Evolutionary conservation across 2,797 vertebrate species (phyloP).

Genomic region (Diglossa cyanea): DNA sequence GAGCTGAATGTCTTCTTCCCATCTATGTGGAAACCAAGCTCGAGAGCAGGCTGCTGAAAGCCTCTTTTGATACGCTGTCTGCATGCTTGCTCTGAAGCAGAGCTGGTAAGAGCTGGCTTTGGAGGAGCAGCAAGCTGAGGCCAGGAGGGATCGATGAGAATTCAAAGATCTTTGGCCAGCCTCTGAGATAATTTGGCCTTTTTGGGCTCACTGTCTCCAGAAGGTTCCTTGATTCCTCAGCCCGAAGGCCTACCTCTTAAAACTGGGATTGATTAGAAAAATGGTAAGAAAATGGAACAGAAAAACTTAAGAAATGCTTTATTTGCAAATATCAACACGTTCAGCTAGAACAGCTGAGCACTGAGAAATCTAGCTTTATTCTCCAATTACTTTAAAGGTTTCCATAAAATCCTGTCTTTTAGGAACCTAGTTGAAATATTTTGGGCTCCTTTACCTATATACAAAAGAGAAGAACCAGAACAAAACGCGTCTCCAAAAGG

Average conservation of each 20-base stretch:
- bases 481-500: neutral
- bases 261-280: neutral
- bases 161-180: neutral
- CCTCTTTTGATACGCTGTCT: neutral
- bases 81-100: neutral
- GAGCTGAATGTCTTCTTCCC: neutral
- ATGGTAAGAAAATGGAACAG: neutral
- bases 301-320: neutral
- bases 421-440: neutral
- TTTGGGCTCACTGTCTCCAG: neutral
- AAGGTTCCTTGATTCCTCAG: neutral
- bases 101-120: neutral
- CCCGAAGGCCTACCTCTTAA: neutral
- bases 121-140: neutral
- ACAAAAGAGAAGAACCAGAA: neutral
- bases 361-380: neutral
- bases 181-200: neutral
- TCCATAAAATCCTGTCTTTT: neutral
- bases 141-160: neutral
- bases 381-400: neutral
- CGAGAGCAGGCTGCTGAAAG: neutral
- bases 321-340: neutral
- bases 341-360: neutral
- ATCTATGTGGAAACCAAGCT: neutral
- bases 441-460: neutral